Base-by-base conservation (phyloP, 2,113 vertebrate genomes). In the Lycocorax pyrrhopterus region DNA sequence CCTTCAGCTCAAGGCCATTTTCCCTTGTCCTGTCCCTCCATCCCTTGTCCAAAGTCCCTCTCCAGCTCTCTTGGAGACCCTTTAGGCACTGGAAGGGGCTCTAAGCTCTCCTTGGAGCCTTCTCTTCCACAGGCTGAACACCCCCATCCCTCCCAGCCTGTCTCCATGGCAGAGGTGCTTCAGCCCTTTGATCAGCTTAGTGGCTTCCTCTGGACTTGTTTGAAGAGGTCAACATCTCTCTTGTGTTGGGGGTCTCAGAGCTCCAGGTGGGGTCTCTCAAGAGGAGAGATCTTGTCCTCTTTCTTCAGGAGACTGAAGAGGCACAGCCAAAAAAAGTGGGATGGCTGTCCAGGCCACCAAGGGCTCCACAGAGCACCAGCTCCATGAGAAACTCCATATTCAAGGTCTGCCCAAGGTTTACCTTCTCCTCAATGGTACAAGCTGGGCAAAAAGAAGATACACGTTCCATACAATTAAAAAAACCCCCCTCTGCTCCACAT, bases 381-480 rank as follows among this genome's bases (percentile, higher is more conserved):
- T 77, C 51, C 4, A 0, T 7, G 5, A 55, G 16, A 8, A n/a
- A 30, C 23, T 56, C 35, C 13, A 7, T 5, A 9, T 5, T 51
- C 17, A 25, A 39, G 20, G 7, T 59, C 69, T 84, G 19, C 7
- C 13, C 41, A 64, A 78, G 55, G 16, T 19, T 66, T 58, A 60
- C 0, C 0, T 2, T 3, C 16, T 68, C 53, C 37, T 76, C 39
- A 66, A 0, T 19, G 53, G 21, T 23, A 74, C 16, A 78, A 66
- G 33, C 1, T 6, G 7, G 13, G 35, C 27, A 55, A 89, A 60
- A 60, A 41, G 16, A 87, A 82, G 27, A 43, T 7, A 33, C 8
- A 10, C 3, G 2, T 4, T 41, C 69, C 26, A n/a, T 6, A 33
- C 1, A n/a, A 46, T 23, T n/a, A 0, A 37, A 49, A 63, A 41